Evolutionary conservation across 2,888 invertebrate species (phyloP).

Genomic region (Galerucella pusilla): DNA sequence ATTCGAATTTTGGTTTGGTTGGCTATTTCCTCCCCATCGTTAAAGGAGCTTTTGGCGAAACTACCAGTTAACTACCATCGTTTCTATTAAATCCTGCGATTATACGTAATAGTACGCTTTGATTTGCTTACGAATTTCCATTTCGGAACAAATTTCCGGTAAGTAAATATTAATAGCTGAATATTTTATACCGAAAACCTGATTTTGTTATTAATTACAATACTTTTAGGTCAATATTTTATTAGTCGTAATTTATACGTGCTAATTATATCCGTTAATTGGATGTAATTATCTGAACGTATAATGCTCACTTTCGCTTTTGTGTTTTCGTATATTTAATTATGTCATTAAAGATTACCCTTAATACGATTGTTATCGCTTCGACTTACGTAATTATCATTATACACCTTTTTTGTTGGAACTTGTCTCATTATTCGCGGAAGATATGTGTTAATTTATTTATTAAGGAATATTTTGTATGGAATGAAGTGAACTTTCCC

Average conservation of each 20-base stretch:
- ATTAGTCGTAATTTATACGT: not conserved
- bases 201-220: not conserved
- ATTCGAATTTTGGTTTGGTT: too few species aligned
- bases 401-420: constrained; percentile 12
- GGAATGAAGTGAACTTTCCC: too few species aligned
- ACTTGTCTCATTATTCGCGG: not conserved
- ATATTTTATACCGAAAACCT: not conserved
- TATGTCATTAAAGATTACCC: constrained; percentile 18
- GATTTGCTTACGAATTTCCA: too few species aligned
- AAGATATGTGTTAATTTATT: too few species aligned
- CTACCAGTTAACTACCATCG: too few species aligned
- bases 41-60: too few species aligned
- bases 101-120: too few species aligned
- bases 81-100: too few species aligned
- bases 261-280: constrained; percentile 13
- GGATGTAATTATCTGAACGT: constrained; percentile 7
- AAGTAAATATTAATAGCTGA: not conserved
- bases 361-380: constrained; percentile 11
- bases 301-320: constrained; percentile 17
- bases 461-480: too few species aligned
- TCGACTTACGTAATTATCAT: constrained; percentile 1
- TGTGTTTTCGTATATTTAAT: constrained; percentile 14
- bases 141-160: not conserved
- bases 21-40: too few species aligned
- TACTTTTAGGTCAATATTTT: not conserved